Percentiles rank a stretch among this genome's conserved stretches.
Conservation (phyloP, 1,140 invertebrate species). For the Brachionus koreanus region DNA sequence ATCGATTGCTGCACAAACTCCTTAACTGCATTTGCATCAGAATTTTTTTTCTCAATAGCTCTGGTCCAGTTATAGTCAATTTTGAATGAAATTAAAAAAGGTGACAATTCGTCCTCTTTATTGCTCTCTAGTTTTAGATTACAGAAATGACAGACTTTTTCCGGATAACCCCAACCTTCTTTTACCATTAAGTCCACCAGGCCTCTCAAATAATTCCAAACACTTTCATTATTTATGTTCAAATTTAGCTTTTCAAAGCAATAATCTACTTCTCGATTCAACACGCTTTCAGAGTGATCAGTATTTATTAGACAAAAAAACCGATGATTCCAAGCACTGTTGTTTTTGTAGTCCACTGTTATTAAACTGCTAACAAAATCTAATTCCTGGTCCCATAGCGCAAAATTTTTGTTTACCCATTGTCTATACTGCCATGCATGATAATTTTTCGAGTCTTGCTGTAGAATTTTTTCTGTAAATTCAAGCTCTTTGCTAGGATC, state of each 20-base stretch:
- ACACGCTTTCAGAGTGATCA: conserved; percentile 64
- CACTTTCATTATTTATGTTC: conserved; percentile 83
- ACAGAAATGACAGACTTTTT: background rate
- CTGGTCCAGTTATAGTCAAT: background rate
- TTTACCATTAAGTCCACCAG: background rate
- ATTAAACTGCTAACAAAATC: conserved; percentile 76
- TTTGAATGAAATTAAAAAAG: conserved; percentile 18
- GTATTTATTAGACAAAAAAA: conserved; percentile 82
- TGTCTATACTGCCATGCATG: conserved; percentile 97
- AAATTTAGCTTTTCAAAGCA: conserved; percentile 10
- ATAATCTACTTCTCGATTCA: conserved; percentile 27
- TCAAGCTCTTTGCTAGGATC: conserved; percentile 74
- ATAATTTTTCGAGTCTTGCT: conserved; percentile 92
- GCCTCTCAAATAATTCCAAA: conserved; percentile 94
- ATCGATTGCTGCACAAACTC: background rate
- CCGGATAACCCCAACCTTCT: background rate
- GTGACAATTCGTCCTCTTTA: conserved; percentile 15
- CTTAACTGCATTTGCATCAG: background rate
- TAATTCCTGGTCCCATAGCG: conserved; percentile 76
- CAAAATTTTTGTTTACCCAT: conserved; percentile 68
- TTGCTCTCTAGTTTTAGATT: background rate
- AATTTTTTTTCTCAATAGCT: background rate
- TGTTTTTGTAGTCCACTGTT: conserved; percentile 80
- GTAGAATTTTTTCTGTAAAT: conserved; percentile 74
- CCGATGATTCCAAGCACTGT: conserved; percentile 98